Base-by-base conservation (phyloP, 1,140 invertebrate genomes). In the Cydia pomonella region DNA sequence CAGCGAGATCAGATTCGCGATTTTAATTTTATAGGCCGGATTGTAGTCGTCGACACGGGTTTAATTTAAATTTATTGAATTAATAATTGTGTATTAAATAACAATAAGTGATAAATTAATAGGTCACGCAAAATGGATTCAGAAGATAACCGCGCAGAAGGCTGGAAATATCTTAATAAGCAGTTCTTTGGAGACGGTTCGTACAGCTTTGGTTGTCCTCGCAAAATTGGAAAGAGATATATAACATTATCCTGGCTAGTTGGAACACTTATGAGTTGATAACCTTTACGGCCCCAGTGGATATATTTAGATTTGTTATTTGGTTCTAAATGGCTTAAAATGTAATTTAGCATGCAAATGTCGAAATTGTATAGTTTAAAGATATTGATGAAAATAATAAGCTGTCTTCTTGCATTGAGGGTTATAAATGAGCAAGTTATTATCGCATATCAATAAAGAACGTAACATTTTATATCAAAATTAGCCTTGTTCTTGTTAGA, bases 81-180 rank as follows among this genome's bases (percentile, higher is more conserved):
- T 29, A 66, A 63, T 29, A 66, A 63, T 66, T 66, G 16, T 29
- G 27, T 25, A 5, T 62, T 73, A 3, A 27, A 59, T 62, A n/a
- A 12, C 33, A 59, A 29, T 59, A 73, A 63, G 29, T 38, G 72
- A 53, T 63, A 73, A 73, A 73, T 16, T 9, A 27, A 25, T 29
- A 38, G 25, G 9, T 23, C 6, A 27, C n/a, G 5, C 16, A 74
- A 6, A 9, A 91, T 92, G 89, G 86, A 87, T 74, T 74, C 80
- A 7, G 91, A 91, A 47, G 89, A 91, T 44, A 92, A 90, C 13
- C 88, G 91, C 23, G 91, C 85, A n/a, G 91, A 93, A 76, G 93
- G 93, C 73, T 94, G 93, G 93, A 93, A 93, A 80, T 94, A 93
- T 83, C 85, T 93, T 78, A 93, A 93, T 75, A 92, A 93, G 80